Conservation (phyloP, 1,140 invertebrate genomes). For the Piezodorus guildinii region DNA sequence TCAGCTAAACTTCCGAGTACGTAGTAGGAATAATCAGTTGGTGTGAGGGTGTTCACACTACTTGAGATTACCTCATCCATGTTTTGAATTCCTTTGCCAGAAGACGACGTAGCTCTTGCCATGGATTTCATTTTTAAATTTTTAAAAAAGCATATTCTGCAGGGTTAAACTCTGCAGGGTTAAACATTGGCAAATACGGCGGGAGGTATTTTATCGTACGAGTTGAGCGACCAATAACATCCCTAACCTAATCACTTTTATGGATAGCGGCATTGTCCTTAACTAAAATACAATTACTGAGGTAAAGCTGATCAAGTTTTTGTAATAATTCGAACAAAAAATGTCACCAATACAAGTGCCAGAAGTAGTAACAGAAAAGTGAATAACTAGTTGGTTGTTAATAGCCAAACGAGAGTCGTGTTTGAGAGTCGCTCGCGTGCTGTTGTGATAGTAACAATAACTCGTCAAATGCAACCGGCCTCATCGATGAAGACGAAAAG, state of each 20-base stretch:
- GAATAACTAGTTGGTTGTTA: not conserved
- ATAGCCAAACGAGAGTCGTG: not conserved
- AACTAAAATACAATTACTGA: too few relatives aligned
- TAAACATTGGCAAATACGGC: not conserved
- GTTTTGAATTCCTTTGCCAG: not conserved
- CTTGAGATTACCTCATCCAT: not conserved
- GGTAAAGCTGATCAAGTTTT: too few relatives aligned
- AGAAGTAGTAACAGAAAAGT: not conserved
- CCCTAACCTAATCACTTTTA: too few relatives aligned
- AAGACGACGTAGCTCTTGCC: not conserved
- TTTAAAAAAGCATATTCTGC: not conserved
- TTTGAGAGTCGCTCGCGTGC: not conserved
- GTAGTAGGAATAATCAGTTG: not conserved
- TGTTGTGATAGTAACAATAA: not conserved
- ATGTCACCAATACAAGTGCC: too few relatives aligned
- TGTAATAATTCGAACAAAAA: too few relatives aligned
- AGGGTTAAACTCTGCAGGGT: too few relatives aligned
- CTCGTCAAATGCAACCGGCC: not conserved
- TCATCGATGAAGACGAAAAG: not conserved
- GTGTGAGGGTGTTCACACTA: not conserved
- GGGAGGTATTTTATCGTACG: too few relatives aligned
- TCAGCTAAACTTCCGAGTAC: not conserved
- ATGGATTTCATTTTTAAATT: not conserved
- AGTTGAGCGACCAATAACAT: too few relatives aligned
- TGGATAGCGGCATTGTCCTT: too few relatives aligned